Percentiles rank a stretch among this genome's conserved stretches.
Evolutionary conservation across 1,140 invertebrate species (phyloP).

Genomic region (Saxidomus purpurata): DNA sequence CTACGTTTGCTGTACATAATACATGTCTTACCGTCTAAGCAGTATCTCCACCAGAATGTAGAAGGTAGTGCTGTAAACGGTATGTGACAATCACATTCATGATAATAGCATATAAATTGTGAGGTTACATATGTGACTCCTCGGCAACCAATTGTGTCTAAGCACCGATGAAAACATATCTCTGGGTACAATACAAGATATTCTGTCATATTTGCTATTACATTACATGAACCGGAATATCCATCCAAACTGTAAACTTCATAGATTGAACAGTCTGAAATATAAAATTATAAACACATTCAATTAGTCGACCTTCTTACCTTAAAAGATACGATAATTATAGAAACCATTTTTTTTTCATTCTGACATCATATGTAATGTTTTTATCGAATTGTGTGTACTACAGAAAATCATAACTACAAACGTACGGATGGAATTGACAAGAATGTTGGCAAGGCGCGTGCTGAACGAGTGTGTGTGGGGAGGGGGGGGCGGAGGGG

Average conservation of each 20-base stretch:
- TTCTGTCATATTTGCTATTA: background rate
- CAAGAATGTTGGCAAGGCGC: too few species aligned
- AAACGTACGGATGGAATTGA: too few species aligned
- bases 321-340: too few species aligned
- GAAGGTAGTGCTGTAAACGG: background rate
- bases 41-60: background rate
- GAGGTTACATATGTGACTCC: background rate
- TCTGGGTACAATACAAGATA: background rate
- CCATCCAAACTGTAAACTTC: background rate
- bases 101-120: background rate
- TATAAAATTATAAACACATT: background rate
- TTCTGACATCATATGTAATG: too few species aligned
- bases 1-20: too few species aligned
- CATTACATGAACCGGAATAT: background rate
- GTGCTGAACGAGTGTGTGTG: too few species aligned
- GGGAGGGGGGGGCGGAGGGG: too few species aligned
- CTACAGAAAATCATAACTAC: too few species aligned
- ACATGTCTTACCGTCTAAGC: conserved; percentile 6
- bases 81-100: background rate
- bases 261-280: background rate
- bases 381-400: too few species aligned
- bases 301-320: too few species aligned
- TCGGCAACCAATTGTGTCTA: background rate
- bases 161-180: background rate
- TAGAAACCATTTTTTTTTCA: too few species aligned